A percentile compares a stretch with the other conserved stretches of the same genome.
These are phyloP conservation scores for Cordylochernes scorpioides DNA, from an alignment of 2,888 invertebrate species.

Conservation along the genomic window DNA sequence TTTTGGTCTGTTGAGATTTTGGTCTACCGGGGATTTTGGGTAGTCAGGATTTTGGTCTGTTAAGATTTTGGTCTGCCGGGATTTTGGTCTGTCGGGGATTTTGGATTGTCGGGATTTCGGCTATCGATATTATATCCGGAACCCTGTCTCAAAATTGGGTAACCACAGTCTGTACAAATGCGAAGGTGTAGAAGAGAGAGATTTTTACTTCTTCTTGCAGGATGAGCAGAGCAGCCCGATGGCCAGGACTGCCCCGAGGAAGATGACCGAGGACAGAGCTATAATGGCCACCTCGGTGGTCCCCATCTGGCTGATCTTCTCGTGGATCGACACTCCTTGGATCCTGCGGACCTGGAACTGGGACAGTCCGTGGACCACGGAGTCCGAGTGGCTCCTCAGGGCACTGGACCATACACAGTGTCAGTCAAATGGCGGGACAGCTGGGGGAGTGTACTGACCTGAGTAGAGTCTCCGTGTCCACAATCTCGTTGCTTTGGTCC, in stretches of 20 bases:
- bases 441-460: no score
- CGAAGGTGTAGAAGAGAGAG: neutral
- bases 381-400: slow-evolving; percentile 14
- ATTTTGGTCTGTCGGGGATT: no score
- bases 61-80: no score
- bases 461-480: slow-evolving; percentile 36
- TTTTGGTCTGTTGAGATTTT: no score
- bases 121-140: no score
- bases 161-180: no score
- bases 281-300: slow-evolving; percentile 53
- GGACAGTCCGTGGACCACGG: slow-evolving; percentile 14
- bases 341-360: slow-evolving; percentile 14
- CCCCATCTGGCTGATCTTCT: slow-evolving; percentile 25
- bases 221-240: slow-evolving; percentile 25
- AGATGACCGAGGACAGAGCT: slow-evolving; percentile 48
- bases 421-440: slow-evolving; percentile 1
- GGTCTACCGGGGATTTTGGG: no score
- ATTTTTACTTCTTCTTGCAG: slow-evolving; percentile 14
- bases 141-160: no score
- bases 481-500: slow-evolving; percentile 47
- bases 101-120: no score
- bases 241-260: slow-evolving; percentile 48
- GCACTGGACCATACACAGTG: slow-evolving; percentile 7
- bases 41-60: no score
- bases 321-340: slow-evolving; percentile 16